Base-by-base conservation (phyloP, 2,888 invertebrate genomes). In the Hyalella azteca region DNA sequence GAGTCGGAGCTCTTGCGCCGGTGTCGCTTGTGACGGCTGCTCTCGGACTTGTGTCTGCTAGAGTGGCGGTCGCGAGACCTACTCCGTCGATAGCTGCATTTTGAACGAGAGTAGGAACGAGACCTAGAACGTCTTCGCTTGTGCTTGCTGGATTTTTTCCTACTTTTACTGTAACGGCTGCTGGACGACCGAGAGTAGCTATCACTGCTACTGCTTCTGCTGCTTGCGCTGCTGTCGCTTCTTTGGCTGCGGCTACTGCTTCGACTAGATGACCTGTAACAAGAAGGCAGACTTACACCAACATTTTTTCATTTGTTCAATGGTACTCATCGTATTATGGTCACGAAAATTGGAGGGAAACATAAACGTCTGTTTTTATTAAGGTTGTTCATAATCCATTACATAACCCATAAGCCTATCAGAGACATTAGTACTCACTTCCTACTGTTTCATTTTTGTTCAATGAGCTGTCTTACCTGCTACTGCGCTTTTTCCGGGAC, bases 131-230 rank as follows among this genome's bases (percentile, higher is more conserved):
- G 66, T 4, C 66, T 66, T 13, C 66, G 66, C 36, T 66, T 66
- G 66, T 66, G 66, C 19, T 66, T 66, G 39, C 36, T 36, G 4
- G 15, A 19, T 32, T 15, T 32, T 15, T 66, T 66, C 39, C 29
- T 66, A 19, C 66, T 36, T 32, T 36, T 66, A 32, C 19, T 66
- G 66, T 36, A 9, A n/a, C 29, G 66, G 29, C 66, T 66, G 22
- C 66, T 66, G 36, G 66, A 66, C 66, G 66, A 66, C 29, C 66
- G 32, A 15, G 66, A 66, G 66, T 66, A 66, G 39, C 66, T 36
- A 19, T 66, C 66, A 66, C 66, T 66, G 39, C 66, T 66, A 36
- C 66, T 66, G 66, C 66, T 66, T 19, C 29, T 1, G 5, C 29
- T 66, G 19, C 32, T 36, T 7, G 36, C 36, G 32, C 66, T 66